Base-by-base conservation (phyloP, 2,113 vertebrate species). In the Paralichthys olivaceus region DNA sequence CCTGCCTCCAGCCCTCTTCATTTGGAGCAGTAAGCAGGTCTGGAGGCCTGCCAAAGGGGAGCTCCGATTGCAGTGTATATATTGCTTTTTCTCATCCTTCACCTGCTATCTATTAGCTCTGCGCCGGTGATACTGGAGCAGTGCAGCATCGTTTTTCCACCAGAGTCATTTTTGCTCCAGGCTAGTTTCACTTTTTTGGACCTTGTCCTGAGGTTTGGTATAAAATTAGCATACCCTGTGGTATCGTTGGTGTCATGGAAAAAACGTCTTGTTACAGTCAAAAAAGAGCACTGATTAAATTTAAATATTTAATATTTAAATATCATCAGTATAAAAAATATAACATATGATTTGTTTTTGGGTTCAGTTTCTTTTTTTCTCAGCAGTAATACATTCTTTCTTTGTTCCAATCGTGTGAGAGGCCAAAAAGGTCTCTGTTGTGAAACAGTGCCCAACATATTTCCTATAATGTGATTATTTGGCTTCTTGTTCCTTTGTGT, bases 21-120 rank as follows among this genome's bases (percentile, higher is more conserved):
- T 90, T 84, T 87, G 77, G 74, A 82, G 81, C 70, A 70, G 64
- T 63, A 75, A 69, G 68, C 80, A 58, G 69, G 57, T 77, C 84
- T 89, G 88, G 85, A 90, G 57, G 15, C 13, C 75, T 65, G 88
- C 86, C 90, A 91, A 66, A 56, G 61, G n/a, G 60, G 80, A 82
- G 84, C 74, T 91, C 81, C 23, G 17, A 49, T 89, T 91, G 89
- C 79, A 81, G 60, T 81, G 83, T 87, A 90, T 83, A 90, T 87
- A 87, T 85, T 66, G 72, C 71, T 85, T 60, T 49, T 73, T 79
- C 85, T 89, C 82, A 87, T 91, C 86, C 85, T 84, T 90, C 91
- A 90, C 84, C 85, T 92, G 90, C 77, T 90, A 74, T 86, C 80
- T 85, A 88, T 92, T 90, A 91, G 77, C 72, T 69, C 67, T 47